Conservation (phyloP, 1,140 invertebrate genomes). For the Reticulitermes speratus region DNA sequence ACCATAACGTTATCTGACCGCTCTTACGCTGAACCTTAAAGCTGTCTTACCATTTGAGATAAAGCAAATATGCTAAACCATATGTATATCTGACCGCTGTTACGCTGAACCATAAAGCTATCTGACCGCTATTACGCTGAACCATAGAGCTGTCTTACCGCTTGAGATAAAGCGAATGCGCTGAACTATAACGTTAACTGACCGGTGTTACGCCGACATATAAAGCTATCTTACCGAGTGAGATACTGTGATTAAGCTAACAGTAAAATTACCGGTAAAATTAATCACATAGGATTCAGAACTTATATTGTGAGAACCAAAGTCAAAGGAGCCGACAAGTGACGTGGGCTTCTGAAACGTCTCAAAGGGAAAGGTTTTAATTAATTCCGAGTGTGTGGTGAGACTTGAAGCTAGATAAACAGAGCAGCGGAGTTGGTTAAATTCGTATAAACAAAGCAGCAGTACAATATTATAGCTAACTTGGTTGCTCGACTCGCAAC, state of each 20-base stretch:
- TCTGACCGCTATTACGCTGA: background rate
- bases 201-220: too few species aligned
- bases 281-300: background rate
- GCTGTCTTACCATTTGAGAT: too few species aligned
- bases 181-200: too few species aligned
- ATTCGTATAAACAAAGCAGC: background rate
- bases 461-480: background rate
- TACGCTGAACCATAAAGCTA: background rate
- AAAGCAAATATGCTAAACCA: background rate
- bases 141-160: too few species aligned
- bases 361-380: slow-evolving; percentile 16
- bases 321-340: background rate
- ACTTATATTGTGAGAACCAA: background rate
- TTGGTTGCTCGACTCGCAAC: background rate
- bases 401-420: background rate
- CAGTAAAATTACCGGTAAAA: background rate
- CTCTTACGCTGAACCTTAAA: too few species aligned
- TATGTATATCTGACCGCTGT: background rate
- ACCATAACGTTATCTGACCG: too few species aligned
- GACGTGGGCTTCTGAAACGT: background rate
- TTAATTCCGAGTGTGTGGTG: background rate
- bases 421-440: background rate
- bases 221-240: too few species aligned
- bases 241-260: background rate
- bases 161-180: too few species aligned